Evolutionary conservation across 2,113 vertebrate species (phyloP).

Genomic region (Laticauda laticaudata): DNA sequence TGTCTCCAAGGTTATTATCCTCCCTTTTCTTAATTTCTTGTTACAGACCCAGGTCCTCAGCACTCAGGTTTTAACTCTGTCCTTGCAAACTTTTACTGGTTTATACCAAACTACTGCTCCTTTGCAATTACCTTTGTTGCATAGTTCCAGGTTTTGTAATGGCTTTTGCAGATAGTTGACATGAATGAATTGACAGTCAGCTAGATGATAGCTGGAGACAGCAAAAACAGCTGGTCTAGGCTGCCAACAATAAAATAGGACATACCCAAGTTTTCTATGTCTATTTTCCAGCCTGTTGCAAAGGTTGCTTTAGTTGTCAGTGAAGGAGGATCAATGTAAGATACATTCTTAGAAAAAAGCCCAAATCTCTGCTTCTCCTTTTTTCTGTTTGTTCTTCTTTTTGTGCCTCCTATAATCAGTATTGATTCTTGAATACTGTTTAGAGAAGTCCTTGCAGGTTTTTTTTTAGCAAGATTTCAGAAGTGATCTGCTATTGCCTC

Average conservation of each 20-base stretch:
- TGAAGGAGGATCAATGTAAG: background rate
- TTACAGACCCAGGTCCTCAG: background rate
- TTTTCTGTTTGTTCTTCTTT: background rate
- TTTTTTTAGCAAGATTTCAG: background rate
- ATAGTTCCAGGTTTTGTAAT: background rate
- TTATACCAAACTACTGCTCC: background rate
- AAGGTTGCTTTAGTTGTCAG: background rate
- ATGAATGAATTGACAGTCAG: background rate
- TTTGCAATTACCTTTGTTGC: background rate
- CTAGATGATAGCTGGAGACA: background rate
- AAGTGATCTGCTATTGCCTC: background rate
- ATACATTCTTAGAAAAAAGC: background rate
- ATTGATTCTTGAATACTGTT: background rate
- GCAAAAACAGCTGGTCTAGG: background rate
- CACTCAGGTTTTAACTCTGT: background rate
- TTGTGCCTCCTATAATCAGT: background rate
- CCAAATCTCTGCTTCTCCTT: background rate
- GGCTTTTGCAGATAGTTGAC: background rate
- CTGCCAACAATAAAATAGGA: background rate
- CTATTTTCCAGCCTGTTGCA: background rate
- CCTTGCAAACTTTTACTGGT: background rate
- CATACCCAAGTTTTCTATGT: background rate
- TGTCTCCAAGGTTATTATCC: background rate
- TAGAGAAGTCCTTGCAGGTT: background rate
- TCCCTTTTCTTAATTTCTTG: background rate